phyloP scores from a whole-genome alignment of 2,888 invertebrate genomes.

The Scaptomyza parva region DNA sequence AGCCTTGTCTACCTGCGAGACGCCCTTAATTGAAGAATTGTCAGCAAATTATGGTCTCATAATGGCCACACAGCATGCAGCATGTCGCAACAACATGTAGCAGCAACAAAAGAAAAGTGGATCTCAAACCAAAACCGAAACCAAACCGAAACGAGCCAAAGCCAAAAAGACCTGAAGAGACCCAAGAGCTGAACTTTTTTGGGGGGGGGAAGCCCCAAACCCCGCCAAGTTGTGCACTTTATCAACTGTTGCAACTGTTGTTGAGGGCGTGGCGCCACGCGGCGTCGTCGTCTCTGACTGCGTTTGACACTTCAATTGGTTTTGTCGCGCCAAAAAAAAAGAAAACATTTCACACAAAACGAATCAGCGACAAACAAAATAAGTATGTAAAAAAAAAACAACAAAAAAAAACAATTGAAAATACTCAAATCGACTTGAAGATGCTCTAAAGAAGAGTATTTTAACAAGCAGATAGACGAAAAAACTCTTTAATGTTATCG shows the following conservation, averaged over 20 bases:
- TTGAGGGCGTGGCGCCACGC: constrained; percentile 70
- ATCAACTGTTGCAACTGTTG: constrained; percentile 72
- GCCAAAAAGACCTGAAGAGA: too few relatives aligned
- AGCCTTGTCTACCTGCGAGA: constrained; percentile 60
- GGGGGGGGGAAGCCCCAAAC: too few relatives aligned
- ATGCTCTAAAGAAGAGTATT: constrained; percentile 1
- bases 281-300: constrained; percentile 61
- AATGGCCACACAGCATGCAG: constrained; percentile 53
- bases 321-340: constrained; percentile 49
- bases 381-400: constrained; percentile 1
- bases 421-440: not conserved
- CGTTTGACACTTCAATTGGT: constrained; percentile 77
- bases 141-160: too few relatives aligned
- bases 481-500: too few relatives aligned
- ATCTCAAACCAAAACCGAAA: not conserved
- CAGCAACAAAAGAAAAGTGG: not conserved
- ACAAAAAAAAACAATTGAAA: not conserved
- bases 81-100: not conserved
- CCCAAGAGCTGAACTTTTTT: not conserved
- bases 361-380: constrained; percentile 17
- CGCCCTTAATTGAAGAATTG: constrained; percentile 69
- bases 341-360: constrained; percentile 17
- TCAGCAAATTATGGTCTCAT: constrained; percentile 71
- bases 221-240: constrained; percentile 67
- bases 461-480: too few relatives aligned